A percentile compares a stretch with the other conserved stretches of the same genome.
These are phyloP conservation scores for Bimastos eiseni DNA, from an alignment of 2,888 invertebrate genomes.

Conservation along the genomic window DNA sequence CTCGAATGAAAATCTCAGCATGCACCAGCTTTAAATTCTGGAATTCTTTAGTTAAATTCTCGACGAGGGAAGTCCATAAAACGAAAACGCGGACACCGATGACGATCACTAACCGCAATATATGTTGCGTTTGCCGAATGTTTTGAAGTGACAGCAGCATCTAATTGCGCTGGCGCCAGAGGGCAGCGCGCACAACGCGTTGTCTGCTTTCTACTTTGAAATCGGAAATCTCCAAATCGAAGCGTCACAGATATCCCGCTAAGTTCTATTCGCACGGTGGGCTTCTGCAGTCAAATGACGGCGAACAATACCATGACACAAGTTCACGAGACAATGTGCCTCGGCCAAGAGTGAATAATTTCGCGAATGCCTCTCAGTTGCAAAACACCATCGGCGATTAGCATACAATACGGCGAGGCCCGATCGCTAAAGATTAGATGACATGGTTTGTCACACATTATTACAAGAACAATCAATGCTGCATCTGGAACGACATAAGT, in stretches of 20 bases:
- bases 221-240: conserved; percentile 13
- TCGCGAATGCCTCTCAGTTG: background rate
- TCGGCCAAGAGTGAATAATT: conserved; percentile 13
- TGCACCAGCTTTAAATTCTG: background rate
- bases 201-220: background rate
- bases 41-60: background rate
- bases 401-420: conserved; percentile 25
- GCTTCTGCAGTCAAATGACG: background rate
- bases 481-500: background rate
- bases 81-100: background rate
- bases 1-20: background rate
- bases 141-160: conserved; percentile 6
- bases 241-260: conserved; percentile 9
- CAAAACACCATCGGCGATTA: conserved; percentile 22
- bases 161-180: conserved; percentile 6
- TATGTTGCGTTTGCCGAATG: background rate
- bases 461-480: conserved; percentile 22
- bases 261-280: background rate
- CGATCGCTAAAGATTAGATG: conserved; percentile 9
- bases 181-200: background rate
- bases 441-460: conserved; percentile 24
- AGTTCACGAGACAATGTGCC: conserved; percentile 13
- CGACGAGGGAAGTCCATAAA: background rate
- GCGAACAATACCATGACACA: conserved; percentile 13
- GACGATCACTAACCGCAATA: background rate